Conservation (phyloP, 2,888 invertebrate genomes). For the Scaptomyza reducta region DNA sequence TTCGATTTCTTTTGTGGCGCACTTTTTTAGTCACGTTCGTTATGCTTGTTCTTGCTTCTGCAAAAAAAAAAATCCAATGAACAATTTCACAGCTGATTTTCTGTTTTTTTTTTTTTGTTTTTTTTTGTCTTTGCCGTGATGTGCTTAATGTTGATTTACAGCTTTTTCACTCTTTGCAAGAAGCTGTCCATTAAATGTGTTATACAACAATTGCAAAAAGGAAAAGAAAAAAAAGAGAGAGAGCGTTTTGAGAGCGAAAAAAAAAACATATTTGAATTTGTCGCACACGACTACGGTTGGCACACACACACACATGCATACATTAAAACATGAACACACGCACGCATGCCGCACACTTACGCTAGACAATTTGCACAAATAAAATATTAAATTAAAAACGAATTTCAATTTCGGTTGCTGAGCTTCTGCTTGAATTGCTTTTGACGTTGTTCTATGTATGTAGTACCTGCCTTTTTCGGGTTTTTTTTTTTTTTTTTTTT, state of each 20-base stretch:
- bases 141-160: conserved; percentile 24
- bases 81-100: conserved; percentile 44
- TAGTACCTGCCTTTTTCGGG: conserved; percentile 43
- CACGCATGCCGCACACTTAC: conserved; percentile 31
- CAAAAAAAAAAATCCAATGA: neutral
- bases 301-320: conserved; percentile 12
- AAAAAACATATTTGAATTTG: conserved; percentile 26
- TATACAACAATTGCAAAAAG: conserved; percentile 64
- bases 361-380: conserved; percentile 38
- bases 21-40: conserved; percentile 19
- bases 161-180: conserved; percentile 55
- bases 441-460: conserved; percentile 23
- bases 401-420: conserved; percentile 58
- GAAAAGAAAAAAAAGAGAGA: conserved; percentile 21
- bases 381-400: conserved; percentile 63
- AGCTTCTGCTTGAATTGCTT: conserved; percentile 39
- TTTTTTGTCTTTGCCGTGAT: conserved; percentile 14
- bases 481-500: conserved; percentile 26
- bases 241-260: conserved; percentile 22
- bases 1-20: conserved; percentile 4
- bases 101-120: neutral
- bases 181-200: conserved; percentile 51
- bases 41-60: conserved; percentile 6
- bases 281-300: conserved; percentile 24
- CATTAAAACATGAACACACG: conserved; percentile 1